Evolutionary conservation across 2,113 vertebrate genomes (phyloP).

Genomic region (Verasper variegatus): DNA sequence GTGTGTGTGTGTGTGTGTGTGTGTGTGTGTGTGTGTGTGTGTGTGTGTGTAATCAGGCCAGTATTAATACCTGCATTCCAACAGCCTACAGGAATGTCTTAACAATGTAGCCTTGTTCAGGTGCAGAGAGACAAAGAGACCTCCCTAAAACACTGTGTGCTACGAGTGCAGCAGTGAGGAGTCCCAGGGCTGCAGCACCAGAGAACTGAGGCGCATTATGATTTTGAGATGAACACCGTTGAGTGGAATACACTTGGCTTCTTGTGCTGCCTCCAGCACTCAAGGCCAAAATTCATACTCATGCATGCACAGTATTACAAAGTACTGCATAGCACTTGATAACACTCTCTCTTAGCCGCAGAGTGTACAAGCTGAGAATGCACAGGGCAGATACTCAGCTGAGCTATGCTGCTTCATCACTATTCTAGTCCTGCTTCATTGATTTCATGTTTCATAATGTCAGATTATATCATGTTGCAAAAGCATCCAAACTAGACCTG

Average conservation of each 20-base stretch:
- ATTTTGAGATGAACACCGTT: background rate
- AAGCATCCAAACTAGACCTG: background rate
- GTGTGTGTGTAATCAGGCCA: slow-evolving; percentile 71
- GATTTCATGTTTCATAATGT: background rate
- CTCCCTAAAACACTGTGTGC: slow-evolving; percentile 35
- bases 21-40: slow-evolving; percentile 57
- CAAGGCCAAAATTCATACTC: slow-evolving; percentile 1
- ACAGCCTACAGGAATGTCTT: slow-evolving; percentile 79
- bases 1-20: slow-evolving; percentile 32
- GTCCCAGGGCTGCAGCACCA: slow-evolving; percentile 23
- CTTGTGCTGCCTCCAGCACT: slow-evolving; percentile 8
- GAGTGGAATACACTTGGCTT: slow-evolving; percentile 33
- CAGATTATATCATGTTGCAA: background rate
- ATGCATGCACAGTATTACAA: background rate
- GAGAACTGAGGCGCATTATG: background rate
- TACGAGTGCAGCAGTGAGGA: slow-evolving; percentile 16
- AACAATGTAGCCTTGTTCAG: slow-evolving; percentile 83
- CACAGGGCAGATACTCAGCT: slow-evolving; percentile 3
- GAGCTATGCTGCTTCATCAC: background rate
- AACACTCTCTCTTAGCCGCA: background rate
- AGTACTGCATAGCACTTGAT: slow-evolving; percentile 1
- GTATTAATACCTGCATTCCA: slow-evolving; percentile 85
- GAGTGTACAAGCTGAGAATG: background rate
- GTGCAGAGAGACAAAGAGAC: slow-evolving; percentile 48
- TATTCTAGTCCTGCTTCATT: background rate